Base-by-base conservation (phyloP, 2,888 invertebrate genomes). In the Lymantria dispar region DNA sequence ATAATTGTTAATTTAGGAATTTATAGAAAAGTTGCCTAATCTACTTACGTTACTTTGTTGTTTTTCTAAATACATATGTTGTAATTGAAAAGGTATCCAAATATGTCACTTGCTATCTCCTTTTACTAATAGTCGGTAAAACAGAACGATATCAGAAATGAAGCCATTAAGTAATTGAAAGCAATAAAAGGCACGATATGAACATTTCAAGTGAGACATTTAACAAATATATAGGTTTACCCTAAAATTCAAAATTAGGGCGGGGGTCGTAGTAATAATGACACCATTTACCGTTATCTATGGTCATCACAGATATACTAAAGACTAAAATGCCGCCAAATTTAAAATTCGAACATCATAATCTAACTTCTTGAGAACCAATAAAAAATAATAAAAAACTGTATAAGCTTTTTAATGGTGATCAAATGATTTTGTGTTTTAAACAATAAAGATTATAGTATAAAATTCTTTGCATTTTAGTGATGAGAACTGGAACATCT, bases 331-430 rank as follows among this genome's bases (percentile, higher is more conserved):
- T 69, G 74, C 83, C 77, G 79, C 80, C 83, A 83, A 89, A 85
- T 87, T 87, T 80, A 73, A 87, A 87, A 83, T 80, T 85, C 76
- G 78, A 84, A 90, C 83, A 80, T 85, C 88, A 87, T 90, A 90
- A 90, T 89, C 87, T 77, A 79, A 80, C 72, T 79, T 74, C 72
- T 76, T 65, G 71, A 48, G 57, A 55, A 58, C 49, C 54, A 72
- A 65, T 67, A 76, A 80, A 78, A 75, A 54, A 43, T 9, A 29
- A 41, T 30, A 48, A 64, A 64, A 64, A 71, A 70, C 58, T 50
- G 53, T 30, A 48, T 58, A 59, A 59, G 57, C 60, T 64, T 72
- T 75, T 63, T 63, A 58, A 14, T 46, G 44, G 22, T 9, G 9
- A 22, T n/a, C 45, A 42, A 53, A 60, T 54, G 47, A 68, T 56